A percentile compares a stretch with the other conserved stretches of the same genome.
phyloP scores from a whole-genome alignment of 2,888 invertebrate species.

The Copidosoma aretas region DNA sequence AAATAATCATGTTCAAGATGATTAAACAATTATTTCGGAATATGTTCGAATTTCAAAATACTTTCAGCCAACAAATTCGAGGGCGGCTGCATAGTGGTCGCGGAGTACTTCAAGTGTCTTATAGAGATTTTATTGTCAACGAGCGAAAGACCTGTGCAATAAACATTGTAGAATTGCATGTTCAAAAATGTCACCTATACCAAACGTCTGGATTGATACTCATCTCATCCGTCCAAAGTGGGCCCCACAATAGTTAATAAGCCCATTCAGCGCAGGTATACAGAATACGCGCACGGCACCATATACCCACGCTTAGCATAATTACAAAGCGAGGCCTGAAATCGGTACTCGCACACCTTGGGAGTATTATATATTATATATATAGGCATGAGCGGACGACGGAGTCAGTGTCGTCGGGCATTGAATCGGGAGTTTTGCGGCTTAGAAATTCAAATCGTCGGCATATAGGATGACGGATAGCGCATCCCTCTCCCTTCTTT shows the following conservation, averaged over 20 bases:
- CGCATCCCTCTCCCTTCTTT: background rate
- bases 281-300: background rate
- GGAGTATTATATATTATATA: constrained; percentile 23
- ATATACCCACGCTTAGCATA: background rate
- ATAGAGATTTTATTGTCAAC: constrained; percentile 15
- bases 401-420: constrained; percentile 27
- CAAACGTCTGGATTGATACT: background rate
- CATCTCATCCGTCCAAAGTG: background rate
- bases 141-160: background rate
- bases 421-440: constrained; percentile 34
- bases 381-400: too few species aligned
- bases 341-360: constrained; percentile 35
- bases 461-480: constrained; percentile 34
- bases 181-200: background rate
- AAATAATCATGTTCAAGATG: background rate
- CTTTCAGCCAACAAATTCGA: constrained; percentile 20
- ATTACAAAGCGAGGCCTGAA: constrained; percentile 23
- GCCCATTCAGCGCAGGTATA: too few species aligned
- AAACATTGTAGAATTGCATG: background rate
- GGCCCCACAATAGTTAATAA: too few species aligned
- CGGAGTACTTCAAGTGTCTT: constrained; percentile 29
- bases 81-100: constrained; percentile 1
- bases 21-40: background rate
- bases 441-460: constrained; percentile 39
- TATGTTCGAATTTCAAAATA: background rate